Percentiles rank a stretch among this genome's conserved stretches.
Conservation (phyloP, 2,113 vertebrate species). For the Crypturellus undulatus region DNA sequence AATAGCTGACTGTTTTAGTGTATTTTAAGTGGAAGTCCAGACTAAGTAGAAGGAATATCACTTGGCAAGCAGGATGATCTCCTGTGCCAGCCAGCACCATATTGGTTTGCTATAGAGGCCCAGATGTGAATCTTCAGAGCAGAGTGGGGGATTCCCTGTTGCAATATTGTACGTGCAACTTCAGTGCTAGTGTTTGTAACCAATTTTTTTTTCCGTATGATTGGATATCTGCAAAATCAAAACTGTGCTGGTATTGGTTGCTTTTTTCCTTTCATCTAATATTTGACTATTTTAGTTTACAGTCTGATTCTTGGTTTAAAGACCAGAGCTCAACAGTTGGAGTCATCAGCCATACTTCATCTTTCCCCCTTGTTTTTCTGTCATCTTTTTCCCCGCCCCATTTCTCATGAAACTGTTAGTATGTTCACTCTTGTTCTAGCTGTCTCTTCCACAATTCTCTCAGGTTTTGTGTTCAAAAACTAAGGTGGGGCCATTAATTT, state of each 20-base stretch:
- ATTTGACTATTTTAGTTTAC: not conserved
- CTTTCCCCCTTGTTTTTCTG: not conserved
- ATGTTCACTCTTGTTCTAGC: no score
- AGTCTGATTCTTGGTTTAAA: not conserved
- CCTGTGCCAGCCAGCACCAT: not conserved
- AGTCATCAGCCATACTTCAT: not conserved
- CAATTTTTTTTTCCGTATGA: not conserved
- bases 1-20: not conserved
- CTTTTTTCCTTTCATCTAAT: fast-evolving
- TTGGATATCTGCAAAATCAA: not conserved
- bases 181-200: not conserved
- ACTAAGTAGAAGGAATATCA: not conserved
- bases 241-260: not conserved
- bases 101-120: not conserved
- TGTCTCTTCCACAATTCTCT: not conserved
- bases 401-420: not conserved
- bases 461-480: not conserved
- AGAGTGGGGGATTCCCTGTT: not conserved
- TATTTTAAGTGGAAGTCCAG: not conserved
- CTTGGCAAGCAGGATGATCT: not conserved
- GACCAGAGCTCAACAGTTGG: not conserved
- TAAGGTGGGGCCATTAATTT: not conserved
- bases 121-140: not conserved
- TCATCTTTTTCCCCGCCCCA: not conserved
- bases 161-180: not conserved